phyloP scores from a whole-genome alignment of 2,797 vertebrate genomes.

The Sylvilagus floridanus region DNA sequence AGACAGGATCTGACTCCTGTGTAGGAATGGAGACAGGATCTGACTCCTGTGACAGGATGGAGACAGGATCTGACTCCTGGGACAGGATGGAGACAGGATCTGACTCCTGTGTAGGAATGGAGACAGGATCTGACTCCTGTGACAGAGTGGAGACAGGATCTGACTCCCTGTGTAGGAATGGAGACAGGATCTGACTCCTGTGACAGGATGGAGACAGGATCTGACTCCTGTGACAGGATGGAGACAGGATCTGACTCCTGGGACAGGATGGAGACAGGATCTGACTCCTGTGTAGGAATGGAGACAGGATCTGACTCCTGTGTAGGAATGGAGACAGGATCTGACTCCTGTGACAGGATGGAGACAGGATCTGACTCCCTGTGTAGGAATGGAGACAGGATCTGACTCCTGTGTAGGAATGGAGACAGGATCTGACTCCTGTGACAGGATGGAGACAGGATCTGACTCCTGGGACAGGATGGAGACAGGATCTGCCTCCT shows the following conservation, averaged over 20 bases:
- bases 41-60: neutral
- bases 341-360: rapidly evolving
- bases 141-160: too few relatives aligned
- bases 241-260: neutral
- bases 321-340: too few relatives aligned
- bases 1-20: neutral
- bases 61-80: neutral
- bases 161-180: rapidly evolving
- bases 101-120: too few relatives aligned
- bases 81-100: neutral
- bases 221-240: neutral
- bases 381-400: too few relatives aligned
- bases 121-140: too few relatives aligned
- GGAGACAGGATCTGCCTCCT: neutral
- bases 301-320: too few relatives aligned
- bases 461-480: neutral
- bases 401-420: neutral
- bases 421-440: neutral
- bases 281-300: too few relatives aligned
- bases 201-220: too few relatives aligned
- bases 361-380: too few relatives aligned
- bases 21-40: too few relatives aligned
- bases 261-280: neutral
- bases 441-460: too few relatives aligned
- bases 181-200: too few relatives aligned